These are phyloP conservation scores for Campylomormyrus tamandua DNA, from an alignment of 2,113 vertebrate genomes.

Conservation along the genomic window DNA sequence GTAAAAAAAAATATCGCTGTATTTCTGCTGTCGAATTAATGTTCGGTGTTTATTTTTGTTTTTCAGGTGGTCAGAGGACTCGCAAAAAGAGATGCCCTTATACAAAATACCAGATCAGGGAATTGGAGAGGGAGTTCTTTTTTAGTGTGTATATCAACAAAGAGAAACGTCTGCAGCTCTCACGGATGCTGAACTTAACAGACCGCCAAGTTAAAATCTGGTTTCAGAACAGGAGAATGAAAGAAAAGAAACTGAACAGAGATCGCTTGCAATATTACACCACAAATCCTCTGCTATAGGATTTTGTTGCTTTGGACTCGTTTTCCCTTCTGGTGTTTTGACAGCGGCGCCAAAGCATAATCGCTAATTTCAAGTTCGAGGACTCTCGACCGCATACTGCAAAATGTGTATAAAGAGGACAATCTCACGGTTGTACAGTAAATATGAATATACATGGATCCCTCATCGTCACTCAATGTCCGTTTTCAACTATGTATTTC, in stretches of 20 bases:
- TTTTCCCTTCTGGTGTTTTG: constrained; percentile 2
- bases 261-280: constrained; percentile 96
- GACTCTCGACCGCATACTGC: constrained; percentile 34
- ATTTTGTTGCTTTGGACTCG: constrained; percentile 28
- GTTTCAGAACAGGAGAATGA: constrained; percentile 98
- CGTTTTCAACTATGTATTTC: neutral
- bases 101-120: constrained; percentile 93
- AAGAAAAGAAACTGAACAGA: constrained; percentile 98
- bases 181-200: constrained; percentile 95
- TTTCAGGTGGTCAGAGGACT: constrained; percentile 82
- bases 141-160: constrained; percentile 99
- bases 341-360: constrained; percentile 30
- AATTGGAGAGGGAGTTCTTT: constrained; percentile 94
- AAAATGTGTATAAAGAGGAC: constrained; percentile 37
- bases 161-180: constrained; percentile 93
- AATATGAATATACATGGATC: neutral
- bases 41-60: constrained; percentile 39
- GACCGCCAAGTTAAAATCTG: constrained; percentile 98
- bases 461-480: neutral
- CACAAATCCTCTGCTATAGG: constrained; percentile 88
- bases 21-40: neutral
- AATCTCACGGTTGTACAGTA: constrained; percentile 1
- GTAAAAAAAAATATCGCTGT: neutral
- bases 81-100: constrained; percentile 96
- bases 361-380: constrained; percentile 62